Evolutionary conservation across 1,140 invertebrate genomes (phyloP), one percentile per base, ranked within the genome.

Genomic region (Coptotermes formosanus): DNA sequence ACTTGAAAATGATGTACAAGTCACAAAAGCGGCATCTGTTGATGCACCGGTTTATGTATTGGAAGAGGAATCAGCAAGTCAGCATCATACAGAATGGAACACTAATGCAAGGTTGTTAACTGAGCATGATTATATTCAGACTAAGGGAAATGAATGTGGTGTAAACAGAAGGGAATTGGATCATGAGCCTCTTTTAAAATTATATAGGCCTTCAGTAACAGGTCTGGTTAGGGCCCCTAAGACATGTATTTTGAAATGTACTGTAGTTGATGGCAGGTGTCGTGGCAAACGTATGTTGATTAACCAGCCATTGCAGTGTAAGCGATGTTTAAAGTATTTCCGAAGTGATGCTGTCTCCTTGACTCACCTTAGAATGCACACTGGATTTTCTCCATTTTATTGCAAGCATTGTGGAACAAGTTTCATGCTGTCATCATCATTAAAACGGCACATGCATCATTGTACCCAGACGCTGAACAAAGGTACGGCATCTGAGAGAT

Each of bases 401-500:
- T 85, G 85, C 85, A 85, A 85, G 55, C 38, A 45, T 75, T 85
- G 85, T 75, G 85, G 85, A 12, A 32, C n/a, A 82, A 85, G 59
- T 75, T 85, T 75, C 21, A 69, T 44, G 38, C 64, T 85, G 9
- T 69, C 19, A n/a, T 44, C 52, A 14, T 85, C 85, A 44, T 32
- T 85, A n/a, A 85, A 75, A 75, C 45, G n/a, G n/a, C 85, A 85
- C 30, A 59, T 59, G 32, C 32, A 19, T 43, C 25, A 85, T 25
- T 85, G 84, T 59, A 85, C 38, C 14, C 11, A 85, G 1, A 55
- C 38, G 21, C 9, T 7, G 38, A 85, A 9, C 23, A 32, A 38
- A 85, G 85, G 75, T 16, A 14, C 43, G 23, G 38, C 6, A 48
- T n/a, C 21, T 75, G 23, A 52, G 9, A 48, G n/a, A 25, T 83